These are phyloP conservation scores for Todus mexicanus DNA, from an alignment of 2,797 vertebrate species.

Conservation along the genomic window DNA sequence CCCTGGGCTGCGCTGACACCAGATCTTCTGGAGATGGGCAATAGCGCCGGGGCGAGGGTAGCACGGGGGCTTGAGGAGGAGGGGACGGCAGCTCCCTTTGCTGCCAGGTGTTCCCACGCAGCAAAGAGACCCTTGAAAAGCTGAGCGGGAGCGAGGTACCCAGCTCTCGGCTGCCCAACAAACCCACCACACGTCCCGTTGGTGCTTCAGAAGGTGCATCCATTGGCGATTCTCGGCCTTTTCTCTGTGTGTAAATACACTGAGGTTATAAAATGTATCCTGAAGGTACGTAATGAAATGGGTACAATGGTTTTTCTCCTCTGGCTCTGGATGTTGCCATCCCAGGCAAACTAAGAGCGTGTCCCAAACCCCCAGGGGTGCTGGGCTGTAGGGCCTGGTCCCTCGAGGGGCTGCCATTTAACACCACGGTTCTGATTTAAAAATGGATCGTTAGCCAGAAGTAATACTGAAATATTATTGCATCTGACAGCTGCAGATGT, in stretches of 20 bases:
- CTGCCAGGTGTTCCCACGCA: background rate
- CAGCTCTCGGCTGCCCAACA: background rate
- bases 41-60: background rate
- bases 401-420: background rate
- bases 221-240: background rate
- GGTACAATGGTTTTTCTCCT: background rate
- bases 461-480: background rate
- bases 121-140: background rate
- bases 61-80: background rate
- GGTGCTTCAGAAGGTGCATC: background rate
- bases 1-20: background rate
- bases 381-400: background rate
- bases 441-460: background rate
- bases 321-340: background rate
- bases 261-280: background rate
- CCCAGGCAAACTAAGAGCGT: background rate
- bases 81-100: rapidly evolving
- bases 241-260: background rate
- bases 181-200: background rate
- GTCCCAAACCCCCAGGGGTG: background rate
- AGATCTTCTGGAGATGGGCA: background rate
- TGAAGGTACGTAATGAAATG: background rate
- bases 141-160: background rate
- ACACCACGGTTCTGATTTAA: background rate
- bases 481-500: background rate